Conservation (phyloP, 1,140 invertebrate genomes). For the Temnothorax longispinosus region DNA sequence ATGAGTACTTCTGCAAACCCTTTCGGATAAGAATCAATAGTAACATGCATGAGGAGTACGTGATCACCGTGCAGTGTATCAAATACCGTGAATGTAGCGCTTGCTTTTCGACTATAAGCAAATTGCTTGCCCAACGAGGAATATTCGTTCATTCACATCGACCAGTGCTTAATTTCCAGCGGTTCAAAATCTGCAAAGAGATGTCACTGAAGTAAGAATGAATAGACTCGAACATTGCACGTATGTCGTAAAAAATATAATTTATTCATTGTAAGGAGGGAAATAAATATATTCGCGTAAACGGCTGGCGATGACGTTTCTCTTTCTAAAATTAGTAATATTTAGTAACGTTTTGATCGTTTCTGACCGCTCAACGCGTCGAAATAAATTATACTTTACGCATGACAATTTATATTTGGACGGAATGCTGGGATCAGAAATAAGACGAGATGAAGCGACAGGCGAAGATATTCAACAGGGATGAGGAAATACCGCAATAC, state of each 20-base stretch:
- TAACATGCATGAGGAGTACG: not conserved
- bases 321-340: slow-evolving; percentile 4
- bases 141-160: not conserved
- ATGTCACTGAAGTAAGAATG: slow-evolving; percentile 16
- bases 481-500: not conserved
- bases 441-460: not conserved
- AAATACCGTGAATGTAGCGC: not conserved
- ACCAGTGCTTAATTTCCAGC: not conserved
- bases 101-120: slow-evolving; percentile 4
- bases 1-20: not conserved
- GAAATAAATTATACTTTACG: slow-evolving; percentile 2
- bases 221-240: not conserved
- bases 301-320: not conserved
- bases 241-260: slow-evolving; percentile 41
- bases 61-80: not conserved
- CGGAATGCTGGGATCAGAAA: not conserved
- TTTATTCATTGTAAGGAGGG: slow-evolving; percentile 49
- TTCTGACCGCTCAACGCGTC: not conserved
- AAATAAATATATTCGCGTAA: slow-evolving; percentile 43
- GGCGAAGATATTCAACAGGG: not conserved
- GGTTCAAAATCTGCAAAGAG: not conserved
- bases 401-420: not conserved
- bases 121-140: not conserved
- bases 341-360: not conserved
- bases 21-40: slow-evolving; percentile 41